Conservation (phyloP, 2,888 invertebrate genomes). For the Argyra leucocephala region DNA sequence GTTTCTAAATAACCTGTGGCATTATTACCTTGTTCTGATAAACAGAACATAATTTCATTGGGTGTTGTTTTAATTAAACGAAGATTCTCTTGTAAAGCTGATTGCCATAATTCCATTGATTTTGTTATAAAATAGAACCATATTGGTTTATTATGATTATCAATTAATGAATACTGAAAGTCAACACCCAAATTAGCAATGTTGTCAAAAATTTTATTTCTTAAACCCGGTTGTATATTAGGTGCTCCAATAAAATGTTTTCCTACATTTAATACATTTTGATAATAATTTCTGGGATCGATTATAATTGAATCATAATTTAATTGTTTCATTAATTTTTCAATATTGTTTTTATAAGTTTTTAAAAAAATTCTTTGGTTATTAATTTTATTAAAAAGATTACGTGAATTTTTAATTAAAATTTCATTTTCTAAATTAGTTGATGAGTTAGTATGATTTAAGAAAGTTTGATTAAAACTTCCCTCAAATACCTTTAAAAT, state of each 20-base stretch:
- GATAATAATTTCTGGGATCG: not conserved
- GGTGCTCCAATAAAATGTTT: not conserved
- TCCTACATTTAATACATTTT: not conserved
- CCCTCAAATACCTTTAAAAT: not conserved
- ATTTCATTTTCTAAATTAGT: not conserved
- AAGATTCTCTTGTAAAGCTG: not conserved
- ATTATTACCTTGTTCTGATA: constrained; percentile 4
- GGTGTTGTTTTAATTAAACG: not conserved
- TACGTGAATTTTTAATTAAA: not conserved
- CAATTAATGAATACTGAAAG: not conserved
- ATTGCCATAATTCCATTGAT: not conserved
- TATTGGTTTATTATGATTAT: not conserved
- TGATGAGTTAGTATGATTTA: not conserved
- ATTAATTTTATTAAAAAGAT: not conserved
- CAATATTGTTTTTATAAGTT: not conserved
- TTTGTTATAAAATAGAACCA: not conserved
- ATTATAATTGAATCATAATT: not conserved
- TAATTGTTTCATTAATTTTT: not conserved
- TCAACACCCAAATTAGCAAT: not conserved
- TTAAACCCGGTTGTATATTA: not conserved
- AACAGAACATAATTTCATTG: not conserved
- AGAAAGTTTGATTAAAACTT: not conserved
- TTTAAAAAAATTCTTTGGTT: not conserved
- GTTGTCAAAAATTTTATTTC: not conserved
- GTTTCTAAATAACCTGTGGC: not conserved